A percentile compares a stretch with the other conserved stretches of the same genome.
Evolutionary conservation across 1,140 invertebrate genomes (phyloP).

Genomic region (Liolophura sinensis): DNA sequence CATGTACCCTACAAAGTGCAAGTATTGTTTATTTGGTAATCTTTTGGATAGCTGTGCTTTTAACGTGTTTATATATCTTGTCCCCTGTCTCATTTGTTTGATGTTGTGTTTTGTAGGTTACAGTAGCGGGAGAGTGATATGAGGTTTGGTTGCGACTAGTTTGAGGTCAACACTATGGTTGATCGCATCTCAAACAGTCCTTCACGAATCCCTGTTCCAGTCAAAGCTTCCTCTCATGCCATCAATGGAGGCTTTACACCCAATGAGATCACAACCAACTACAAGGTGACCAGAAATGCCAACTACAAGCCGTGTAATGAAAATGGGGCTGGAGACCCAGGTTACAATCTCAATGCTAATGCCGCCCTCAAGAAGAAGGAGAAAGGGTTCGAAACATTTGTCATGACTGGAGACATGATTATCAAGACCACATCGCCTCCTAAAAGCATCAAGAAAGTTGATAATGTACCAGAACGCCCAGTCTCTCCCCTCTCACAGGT

Average conservation of each 20-base stretch:
- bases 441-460: constrained; percentile 16
- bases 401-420: constrained; percentile 59
- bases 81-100: no score
- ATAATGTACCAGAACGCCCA: constrained; percentile 7
- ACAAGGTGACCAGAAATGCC: background rate
- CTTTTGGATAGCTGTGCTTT: no score
- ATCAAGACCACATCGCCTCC: constrained; percentile 49
- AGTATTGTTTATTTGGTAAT: no score
- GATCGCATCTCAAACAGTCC: constrained; percentile 37
- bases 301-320: constrained; percentile 17
- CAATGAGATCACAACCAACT: no score
- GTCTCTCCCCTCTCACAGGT: background rate
- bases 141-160: no score
- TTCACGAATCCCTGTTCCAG: constrained; percentile 45
- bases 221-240: constrained; percentile 7
- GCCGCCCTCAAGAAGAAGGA: constrained; percentile 24
- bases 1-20: no score
- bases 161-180: constrained; percentile 32
- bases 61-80: no score
- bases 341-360: constrained; percentile 2
- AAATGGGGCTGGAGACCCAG: constrained; percentile 24
- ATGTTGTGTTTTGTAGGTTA: no score
- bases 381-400: constrained; percentile 56
- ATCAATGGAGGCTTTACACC: no score
- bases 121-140: no score